Evolutionary conservation across 2,888 invertebrate species (phyloP), one percentile per base, ranked within the genome.

Genomic region (Alviniconcha strummeri): DNA sequence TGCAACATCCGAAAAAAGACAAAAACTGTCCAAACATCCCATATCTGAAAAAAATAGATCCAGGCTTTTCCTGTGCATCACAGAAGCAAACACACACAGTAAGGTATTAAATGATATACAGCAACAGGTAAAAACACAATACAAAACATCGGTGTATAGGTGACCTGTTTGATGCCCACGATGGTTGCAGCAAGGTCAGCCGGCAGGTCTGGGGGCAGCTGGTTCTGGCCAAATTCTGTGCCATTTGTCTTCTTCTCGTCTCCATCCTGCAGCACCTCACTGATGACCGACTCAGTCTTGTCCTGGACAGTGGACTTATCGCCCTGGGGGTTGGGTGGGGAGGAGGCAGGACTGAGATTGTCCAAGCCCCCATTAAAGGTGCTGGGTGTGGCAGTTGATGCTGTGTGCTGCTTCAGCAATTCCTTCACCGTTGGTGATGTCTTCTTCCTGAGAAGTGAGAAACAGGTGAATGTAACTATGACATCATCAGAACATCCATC

Each of bases 141-240:
- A 36, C 36, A 36, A 36, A 36, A 36, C 36, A 36, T 36, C 36
- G 3, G 36, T 36, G 36, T 36, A 36, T 36, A 36, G 36, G 36
- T 87, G 90, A 92, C 93, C 89, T 91, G 89, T 89, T 95, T 95
- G 71, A 95, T 91, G 84, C 93, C 92, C 81, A 93, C 93, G 82
- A 95, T 93, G 57, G 94, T 91, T 79, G 94, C 93, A 86, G 93
- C 93, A 83, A 95, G 91, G 71, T 94, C 94, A 69, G 94, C 9
- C 17, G 86, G 86, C n/a, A 86, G 78, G 19, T 84, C 81, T 6
- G 84, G 56, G 1, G 86, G 86, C 54, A 86, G 74, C 55, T 72
- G 78, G 11, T 78, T 84, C 17, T 76, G 83, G 6, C 56, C 75
- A 19, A 54, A 17, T 54, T 84, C 82, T n/a, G 77, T 60, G 36